phyloP scores from a whole-genome alignment of 2,888 invertebrate species.

The Nomada fucata region DNA sequence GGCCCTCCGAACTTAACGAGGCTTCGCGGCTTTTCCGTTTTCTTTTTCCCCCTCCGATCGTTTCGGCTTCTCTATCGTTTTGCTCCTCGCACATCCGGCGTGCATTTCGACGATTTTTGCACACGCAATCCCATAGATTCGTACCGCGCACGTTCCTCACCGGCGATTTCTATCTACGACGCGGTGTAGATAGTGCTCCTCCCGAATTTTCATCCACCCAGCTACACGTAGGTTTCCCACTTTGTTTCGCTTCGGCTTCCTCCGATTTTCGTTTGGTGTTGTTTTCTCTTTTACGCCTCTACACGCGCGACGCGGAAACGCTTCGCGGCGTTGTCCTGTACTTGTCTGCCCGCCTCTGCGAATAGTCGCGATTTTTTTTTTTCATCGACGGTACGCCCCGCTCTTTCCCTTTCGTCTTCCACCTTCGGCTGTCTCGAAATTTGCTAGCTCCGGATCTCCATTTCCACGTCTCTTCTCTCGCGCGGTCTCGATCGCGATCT shows the following conservation, averaged over 20 bases:
- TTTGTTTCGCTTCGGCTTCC: conserved; percentile 22
- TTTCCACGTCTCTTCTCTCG: background rate
- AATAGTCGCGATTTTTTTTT: conserved; percentile 7
- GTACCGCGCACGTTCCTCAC: background rate
- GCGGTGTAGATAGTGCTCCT: too few species aligned
- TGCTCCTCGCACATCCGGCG: too few species aligned
- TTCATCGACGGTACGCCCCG: background rate
- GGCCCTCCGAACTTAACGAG: background rate
- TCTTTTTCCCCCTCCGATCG: too few species aligned
- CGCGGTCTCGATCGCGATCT: background rate
- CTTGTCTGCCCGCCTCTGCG: conserved; percentile 4
- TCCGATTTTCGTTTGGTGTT: conserved; percentile 2
- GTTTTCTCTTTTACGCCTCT: background rate
- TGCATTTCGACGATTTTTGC: too few species aligned
- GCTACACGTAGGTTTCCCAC: background rate
- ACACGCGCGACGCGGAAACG: background rate
- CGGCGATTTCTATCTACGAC: too few species aligned
- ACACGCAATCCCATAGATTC: too few species aligned
- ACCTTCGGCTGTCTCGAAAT: too few species aligned
- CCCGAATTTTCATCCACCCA: too few species aligned
- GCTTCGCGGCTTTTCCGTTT: background rate
- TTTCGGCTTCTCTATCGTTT: too few species aligned
- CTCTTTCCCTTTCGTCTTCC: background rate
- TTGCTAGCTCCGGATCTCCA: too few species aligned
- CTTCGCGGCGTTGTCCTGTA: background rate